A percentile compares a stretch with the other conserved stretches of the same genome.
phyloP scores from a whole-genome alignment of 2,888 invertebrate species.

The Parthenolecanium corni region DNA sequence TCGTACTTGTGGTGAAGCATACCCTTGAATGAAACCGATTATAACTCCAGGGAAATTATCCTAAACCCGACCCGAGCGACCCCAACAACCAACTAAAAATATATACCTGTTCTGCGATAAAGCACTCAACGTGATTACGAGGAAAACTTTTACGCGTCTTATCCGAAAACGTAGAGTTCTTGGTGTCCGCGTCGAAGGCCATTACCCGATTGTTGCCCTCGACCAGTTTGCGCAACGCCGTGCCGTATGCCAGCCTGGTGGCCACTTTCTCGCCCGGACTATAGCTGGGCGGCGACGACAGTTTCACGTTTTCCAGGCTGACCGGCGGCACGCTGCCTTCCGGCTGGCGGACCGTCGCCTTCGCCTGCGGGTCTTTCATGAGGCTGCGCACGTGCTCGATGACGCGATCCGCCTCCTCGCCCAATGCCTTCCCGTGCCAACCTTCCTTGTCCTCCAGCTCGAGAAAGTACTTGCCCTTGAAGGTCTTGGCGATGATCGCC shows the following conservation, averaged over 20 bases:
- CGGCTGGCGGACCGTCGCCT: constrained; percentile 49
- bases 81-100: no score
- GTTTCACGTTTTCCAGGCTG: constrained; percentile 50
- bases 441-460: constrained; percentile 85
- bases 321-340: constrained; percentile 38
- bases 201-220: constrained; percentile 61
- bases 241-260: constrained; percentile 88
- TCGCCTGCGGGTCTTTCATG: constrained; percentile 46
- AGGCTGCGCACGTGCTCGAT: constrained; percentile 37
- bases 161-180: constrained; percentile 95
- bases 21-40: no score
- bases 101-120: constrained; percentile 68
- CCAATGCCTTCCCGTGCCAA: constrained; percentile 97
- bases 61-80: no score
- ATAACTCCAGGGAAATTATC: no score
- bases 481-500: constrained; percentile 89
- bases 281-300: constrained; percentile 74
- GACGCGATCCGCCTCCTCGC: constrained; percentile 61
- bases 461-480: constrained; percentile 81
- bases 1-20: no score
- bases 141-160: constrained; percentile 64
- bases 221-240: constrained; percentile 78
- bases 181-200: constrained; percentile 94
- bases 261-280: constrained; percentile 65
- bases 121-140: constrained; percentile 85